phyloP scores from a whole-genome alignment of 2,888 invertebrate species.

The Agrochola litura region DNA sequence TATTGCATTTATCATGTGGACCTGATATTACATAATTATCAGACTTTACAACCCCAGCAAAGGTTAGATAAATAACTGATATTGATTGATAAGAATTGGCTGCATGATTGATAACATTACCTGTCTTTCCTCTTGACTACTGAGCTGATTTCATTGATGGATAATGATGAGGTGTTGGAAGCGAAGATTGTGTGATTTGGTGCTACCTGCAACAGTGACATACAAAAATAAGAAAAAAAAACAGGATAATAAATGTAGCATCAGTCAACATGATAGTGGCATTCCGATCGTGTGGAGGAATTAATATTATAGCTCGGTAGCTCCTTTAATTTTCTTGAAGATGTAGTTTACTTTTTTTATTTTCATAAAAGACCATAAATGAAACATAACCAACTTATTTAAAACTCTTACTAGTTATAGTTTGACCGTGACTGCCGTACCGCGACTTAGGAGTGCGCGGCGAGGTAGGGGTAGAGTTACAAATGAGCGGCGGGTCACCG shows the following conservation, averaged over 20 bases:
- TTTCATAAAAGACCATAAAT: neutral
- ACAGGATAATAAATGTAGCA: neutral
- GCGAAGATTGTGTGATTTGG: constrained; percentile 95
- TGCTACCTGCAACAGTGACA: constrained; percentile 87
- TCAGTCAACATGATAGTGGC: neutral
- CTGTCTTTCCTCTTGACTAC: constrained; percentile 93
- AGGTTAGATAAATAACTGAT: constrained; percentile 20
- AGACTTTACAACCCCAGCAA: neutral
- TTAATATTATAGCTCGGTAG: neutral
- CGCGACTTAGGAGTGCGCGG: too few species aligned
- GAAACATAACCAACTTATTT: too few species aligned
- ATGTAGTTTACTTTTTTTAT: neutral
- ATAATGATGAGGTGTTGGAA: constrained; percentile 97
- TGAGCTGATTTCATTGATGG: constrained; percentile 95
- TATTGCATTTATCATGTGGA: neutral
- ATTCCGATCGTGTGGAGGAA: neutral
- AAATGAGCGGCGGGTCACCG: too few species aligned
- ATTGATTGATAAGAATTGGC: neutral
- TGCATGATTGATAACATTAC: constrained; percentile 66
- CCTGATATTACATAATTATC: neutral
- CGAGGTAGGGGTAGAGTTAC: too few species aligned
- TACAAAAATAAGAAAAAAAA: neutral
- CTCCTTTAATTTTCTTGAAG: neutral
- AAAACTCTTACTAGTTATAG: too few species aligned
- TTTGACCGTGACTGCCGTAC: too few species aligned